These are phyloP conservation scores for Patiria pectinifera DNA, from an alignment of 53 echinoderm and acorn worm species.

Conservation along the genomic window DNA sequence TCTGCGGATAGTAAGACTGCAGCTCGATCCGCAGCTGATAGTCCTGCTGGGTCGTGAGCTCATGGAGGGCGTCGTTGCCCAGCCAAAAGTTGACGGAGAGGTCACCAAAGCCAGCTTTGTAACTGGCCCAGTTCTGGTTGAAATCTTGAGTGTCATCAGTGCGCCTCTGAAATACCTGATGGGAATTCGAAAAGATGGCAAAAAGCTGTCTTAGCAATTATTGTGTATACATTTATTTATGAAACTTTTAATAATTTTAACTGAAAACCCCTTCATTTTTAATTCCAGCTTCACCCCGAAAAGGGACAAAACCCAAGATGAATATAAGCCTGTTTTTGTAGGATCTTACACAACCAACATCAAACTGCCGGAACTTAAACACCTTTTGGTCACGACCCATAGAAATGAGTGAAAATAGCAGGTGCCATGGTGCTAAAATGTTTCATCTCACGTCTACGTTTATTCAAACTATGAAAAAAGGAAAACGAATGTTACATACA, in stretches of 20 bases:
- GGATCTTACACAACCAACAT: not conserved
- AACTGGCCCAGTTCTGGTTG: conserved; percentile 72
- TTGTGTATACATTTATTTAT: too few relatives aligned
- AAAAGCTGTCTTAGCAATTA: not conserved
- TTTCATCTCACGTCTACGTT: too few relatives aligned
- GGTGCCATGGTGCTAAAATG: too few relatives aligned
- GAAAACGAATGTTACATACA: too few relatives aligned
- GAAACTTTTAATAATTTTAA: too few relatives aligned
- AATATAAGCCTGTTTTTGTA: not conserved
- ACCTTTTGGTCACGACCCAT: too few relatives aligned
- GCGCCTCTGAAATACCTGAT: conserved; percentile 87
- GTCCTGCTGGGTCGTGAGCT: conserved; percentile 69
- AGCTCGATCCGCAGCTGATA: conserved; percentile 81
- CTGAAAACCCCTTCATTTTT: too few relatives aligned
- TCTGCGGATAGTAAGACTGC: conserved; percentile 69
- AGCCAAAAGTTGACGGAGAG: conserved; percentile 80
- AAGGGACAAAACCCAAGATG: too few relatives aligned
- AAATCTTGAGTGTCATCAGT: conserved; percentile 71
- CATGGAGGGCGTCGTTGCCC: conserved; percentile 80
- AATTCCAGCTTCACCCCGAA: too few relatives aligned
- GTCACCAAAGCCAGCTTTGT: conserved; percentile 84
- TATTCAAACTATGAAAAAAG: too few relatives aligned
- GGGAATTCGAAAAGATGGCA: not conserved
- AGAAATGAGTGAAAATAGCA: too few relatives aligned
- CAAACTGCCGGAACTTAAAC: too few relatives aligned